These are phyloP conservation scores for Oscheius sp. DNA, from an alignment of 2,888 invertebrate species.

Conservation along the genomic window DNA sequence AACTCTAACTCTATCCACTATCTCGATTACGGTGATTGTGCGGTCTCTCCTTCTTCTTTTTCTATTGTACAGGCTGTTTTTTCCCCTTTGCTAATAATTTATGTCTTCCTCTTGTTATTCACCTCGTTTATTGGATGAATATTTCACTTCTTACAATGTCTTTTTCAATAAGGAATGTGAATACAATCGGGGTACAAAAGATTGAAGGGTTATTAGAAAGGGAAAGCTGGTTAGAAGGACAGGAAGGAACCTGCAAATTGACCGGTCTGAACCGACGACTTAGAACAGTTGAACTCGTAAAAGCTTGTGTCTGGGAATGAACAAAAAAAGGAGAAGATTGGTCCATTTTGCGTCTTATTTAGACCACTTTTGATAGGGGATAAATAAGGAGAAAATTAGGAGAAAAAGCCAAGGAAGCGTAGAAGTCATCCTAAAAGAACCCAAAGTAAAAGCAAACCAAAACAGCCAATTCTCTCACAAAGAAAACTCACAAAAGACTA, in stretches of 20 bases:
- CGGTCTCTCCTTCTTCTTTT: conserved; percentile 13
- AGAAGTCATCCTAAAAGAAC: background rate
- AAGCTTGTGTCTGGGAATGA: background rate
- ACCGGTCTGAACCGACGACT: conserved; percentile 15
- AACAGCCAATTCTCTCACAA: background rate
- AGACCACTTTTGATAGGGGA: background rate
- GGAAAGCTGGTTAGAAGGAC: background rate
- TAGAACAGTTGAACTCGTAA: conserved; percentile 12
- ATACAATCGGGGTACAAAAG: background rate
- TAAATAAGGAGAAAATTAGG: background rate
- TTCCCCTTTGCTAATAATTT: background rate
- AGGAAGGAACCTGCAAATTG: conserved; percentile 4
- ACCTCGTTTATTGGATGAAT: background rate
- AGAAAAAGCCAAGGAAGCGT: background rate
- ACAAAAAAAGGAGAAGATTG: background rate
- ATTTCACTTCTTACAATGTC: conserved; percentile 8
- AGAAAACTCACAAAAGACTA: conserved; percentile 1
- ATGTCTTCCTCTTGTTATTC: background rate
- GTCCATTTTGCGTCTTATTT: background rate
- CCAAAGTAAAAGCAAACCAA: background rate
- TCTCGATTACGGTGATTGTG: conserved; percentile 28
- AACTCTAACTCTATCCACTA: background rate
- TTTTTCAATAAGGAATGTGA: background rate
- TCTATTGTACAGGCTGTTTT: background rate
- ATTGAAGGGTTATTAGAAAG: background rate